Evolutionary conservation across 2,888 invertebrate genomes (phyloP), one percentile per base, ranked within the genome.

Genomic region (Eupithecia centaureata): DNA sequence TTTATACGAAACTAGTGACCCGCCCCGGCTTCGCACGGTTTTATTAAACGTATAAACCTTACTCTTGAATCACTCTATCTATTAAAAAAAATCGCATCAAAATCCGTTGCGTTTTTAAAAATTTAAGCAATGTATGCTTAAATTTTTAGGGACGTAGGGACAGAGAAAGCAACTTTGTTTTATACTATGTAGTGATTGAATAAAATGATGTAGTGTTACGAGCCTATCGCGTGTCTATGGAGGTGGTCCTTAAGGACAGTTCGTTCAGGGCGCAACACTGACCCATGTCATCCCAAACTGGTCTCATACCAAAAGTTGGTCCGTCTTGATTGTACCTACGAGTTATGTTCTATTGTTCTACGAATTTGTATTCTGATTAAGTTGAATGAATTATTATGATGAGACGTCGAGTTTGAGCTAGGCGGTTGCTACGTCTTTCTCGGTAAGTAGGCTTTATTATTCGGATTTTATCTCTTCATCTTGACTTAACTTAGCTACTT

Each of bases 231-330:
- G n/a, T n/a, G 7, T 5, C n/a, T 7, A 47, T 47, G 10, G 22
- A 47, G 47, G 47, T 22, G 10, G 47, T 12, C 47, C 47, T 68
- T 70, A 73, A 74, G 73, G 76, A 81, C 77, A 73, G 52, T 15
- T 10, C 66, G 52, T 15, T 10, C 66, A 80, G 82, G 80, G 79
- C 81, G 76, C 77, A 82, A 79, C 84, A 83, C 79, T 85, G 83
- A 83, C 81, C 79, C 71, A 61, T 63, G 42, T 33, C 66, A 59
- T 52, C 68, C 65, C 52, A 52, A 65, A 61, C 35, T 56, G 42
- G 32, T 7, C 25, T 5, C 27, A 47, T 60, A 35, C 58, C 52
- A 60, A 63, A 63, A 27, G 25, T 56, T 56, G 28, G 54, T 25
- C 28, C 52, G 59, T 63, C 58, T 42, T 52, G 18, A 58, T 62